Conservation (phyloP, 2,797 vertebrate species). For the Lagorchestes hirsutus region DNA sequence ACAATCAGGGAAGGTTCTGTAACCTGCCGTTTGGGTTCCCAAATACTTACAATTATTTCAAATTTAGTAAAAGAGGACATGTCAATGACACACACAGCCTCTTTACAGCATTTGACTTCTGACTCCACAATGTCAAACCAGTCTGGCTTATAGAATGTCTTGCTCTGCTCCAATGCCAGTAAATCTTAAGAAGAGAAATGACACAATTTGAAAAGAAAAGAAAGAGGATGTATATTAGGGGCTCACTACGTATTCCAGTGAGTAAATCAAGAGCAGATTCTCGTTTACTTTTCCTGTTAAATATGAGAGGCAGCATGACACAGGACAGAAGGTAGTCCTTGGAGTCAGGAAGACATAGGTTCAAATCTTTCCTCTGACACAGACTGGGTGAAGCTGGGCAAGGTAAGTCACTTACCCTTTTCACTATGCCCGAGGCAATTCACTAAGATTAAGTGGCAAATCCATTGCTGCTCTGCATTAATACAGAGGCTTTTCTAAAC, state of each 20-base stretch:
- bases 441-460: background rate
- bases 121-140: constrained; percentile 99
- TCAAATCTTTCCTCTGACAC: background rate
- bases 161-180: constrained; percentile 96
- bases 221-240: background rate
- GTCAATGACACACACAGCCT: constrained; percentile 97
- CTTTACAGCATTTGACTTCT: constrained; percentile 99
- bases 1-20: background rate
- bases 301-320: background rate
- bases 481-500: background rate
- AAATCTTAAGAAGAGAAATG: constrained; percentile 87
- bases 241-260: rapidly evolving
- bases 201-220: background rate
- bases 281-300: constrained; percentile 39
- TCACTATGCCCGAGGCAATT: background rate
- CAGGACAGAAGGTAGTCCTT: background rate
- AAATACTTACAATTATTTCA: constrained; percentile 94
- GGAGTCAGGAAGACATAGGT: background rate
- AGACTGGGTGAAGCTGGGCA: background rate
- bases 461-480: background rate
- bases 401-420: background rate
- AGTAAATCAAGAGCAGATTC: background rate
- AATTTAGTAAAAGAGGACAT: constrained; percentile 99
- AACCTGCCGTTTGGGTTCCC: constrained; percentile 7
- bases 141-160: constrained; percentile 99